Evolutionary conservation across 2,888 invertebrate species (phyloP), one percentile per base, ranked within the genome.

Genomic region (Smittia aterrima): DNA sequence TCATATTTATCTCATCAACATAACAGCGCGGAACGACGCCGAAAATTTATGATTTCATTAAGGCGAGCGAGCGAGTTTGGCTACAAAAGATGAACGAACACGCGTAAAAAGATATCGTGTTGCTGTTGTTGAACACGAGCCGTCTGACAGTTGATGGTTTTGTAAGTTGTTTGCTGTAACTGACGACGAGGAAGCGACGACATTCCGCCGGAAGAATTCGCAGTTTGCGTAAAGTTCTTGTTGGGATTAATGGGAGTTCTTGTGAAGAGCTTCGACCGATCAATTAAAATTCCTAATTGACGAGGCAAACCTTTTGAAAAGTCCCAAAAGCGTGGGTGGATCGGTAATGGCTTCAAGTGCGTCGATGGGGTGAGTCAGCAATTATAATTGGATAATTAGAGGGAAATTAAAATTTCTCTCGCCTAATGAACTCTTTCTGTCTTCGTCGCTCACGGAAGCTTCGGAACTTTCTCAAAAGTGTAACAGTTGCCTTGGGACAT

Each of bases 361-460:
- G 32, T 32, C 3, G 32, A 3, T 2, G 25, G 38, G 16, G 20
- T n/a, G 20, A 66, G 40, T n/a, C 66, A 18, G 38, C 66, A 66
- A 66, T 66, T 66, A 66, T 66, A 66, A 66, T 66, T 66, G 66
- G 66, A 66, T 66, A 66, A 66, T 66, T 66, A 66, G 66, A 66
- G 40, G n/a, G 25, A 66, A 25, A 66, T 38, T 27, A 66, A 38
- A 47, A 40, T n/a, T 66, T 66, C 25, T 64, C 25, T 24, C 53
- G 18, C n/a, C 53, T 32, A 32, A 32, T 32, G 32, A 32, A 32
- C 32, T 32, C 53, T 18, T 47, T 47, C 53, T 16, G 53, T 47
- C 53, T 47, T 47, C 53, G n/a, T 47, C 53, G 18, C 3, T 47
- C 6, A 38, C 6, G 6, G 53, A n/a, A 47, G n/a, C 53, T n/a